Percentiles rank a stretch among this genome's conserved stretches.
Evolutionary conservation across 1,140 invertebrate species (phyloP).

Genomic region (Trigoniulus corallinus): DNA sequence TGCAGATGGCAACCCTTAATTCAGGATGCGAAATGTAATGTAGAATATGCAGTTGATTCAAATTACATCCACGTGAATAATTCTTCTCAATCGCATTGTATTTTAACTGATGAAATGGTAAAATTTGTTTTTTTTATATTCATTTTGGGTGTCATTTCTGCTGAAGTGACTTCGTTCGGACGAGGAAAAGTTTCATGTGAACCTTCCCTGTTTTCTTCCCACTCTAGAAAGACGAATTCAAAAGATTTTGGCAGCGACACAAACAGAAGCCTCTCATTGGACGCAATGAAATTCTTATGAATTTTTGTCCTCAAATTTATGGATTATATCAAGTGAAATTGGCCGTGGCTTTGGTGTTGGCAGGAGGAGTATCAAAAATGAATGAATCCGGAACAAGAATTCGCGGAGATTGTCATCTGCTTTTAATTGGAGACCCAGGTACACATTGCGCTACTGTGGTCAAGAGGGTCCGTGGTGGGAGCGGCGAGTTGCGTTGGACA

Average conservation of each 20-base stretch:
- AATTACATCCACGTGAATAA: constrained; percentile 55
- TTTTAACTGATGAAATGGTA: constrained; percentile 46
- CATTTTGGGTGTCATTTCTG: no score
- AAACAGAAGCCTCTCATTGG: constrained; percentile 42
- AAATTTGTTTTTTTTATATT: constrained; percentile 6
- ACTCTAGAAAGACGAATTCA: constrained; percentile 48
- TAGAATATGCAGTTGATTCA: constrained; percentile 51
- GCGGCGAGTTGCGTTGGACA: no score
- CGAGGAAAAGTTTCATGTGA: no score
- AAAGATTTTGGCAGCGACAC: constrained; percentile 54
- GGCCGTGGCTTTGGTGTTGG: constrained; percentile 51
- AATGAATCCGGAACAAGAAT: constrained; percentile 36
- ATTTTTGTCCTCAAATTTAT: constrained; percentile 74
- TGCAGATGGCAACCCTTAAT: constrained; percentile 47
- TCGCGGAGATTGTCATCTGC: constrained; percentile 63
- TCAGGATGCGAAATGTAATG: constrained; percentile 41
- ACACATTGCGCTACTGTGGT: no score
- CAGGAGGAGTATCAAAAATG: constrained; percentile 44
- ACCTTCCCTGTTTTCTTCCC: no score
- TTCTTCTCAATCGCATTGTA: constrained; percentile 37
- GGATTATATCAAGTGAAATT: constrained; percentile 76
- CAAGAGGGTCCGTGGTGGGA: no score
- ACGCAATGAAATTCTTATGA: constrained; percentile 59
- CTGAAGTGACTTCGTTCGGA: no score
- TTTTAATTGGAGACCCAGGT: constrained; percentile 81